Base-by-base conservation (phyloP, 1,140 invertebrate species). In the Nomia melanderi region DNA sequence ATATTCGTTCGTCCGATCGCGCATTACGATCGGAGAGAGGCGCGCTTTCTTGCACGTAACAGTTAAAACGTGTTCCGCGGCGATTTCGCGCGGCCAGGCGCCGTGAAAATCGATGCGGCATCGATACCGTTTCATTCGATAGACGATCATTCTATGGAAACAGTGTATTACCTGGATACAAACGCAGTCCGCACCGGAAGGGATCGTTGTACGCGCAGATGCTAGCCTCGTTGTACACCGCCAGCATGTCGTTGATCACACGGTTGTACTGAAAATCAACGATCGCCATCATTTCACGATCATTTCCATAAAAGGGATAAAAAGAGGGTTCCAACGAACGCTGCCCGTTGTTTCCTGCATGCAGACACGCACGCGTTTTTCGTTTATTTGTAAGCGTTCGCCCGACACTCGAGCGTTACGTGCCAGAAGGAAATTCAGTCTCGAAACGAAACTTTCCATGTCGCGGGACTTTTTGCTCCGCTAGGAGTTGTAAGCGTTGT, bases 181-280 rank as follows among this genome's bases (percentile, higher is more conserved):
- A 91, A 57, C 95, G 94, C 0, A 98, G 92, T 23, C 96, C 96
- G 84, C 97, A 98, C 75, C 95, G 93, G 87, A 96, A 95, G 0
- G 96, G 96, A 86, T 97, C 95, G 86, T 97, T 96, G 90, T 96
- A 96, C 2, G 95, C 96, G 87, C 97, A 98, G 63, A 97, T 95
- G 53, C 95, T 96, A 1, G 97, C 97, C n/a, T 94, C 95, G 86
- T 97, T 97, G 92, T 97, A 98, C 20, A 97, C 95, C 2, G 96
- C 95, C 47, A 97, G 92, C 97, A 98, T 98, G 82, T 97, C 96
- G 86, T 97, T 97, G 73, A 97, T 95, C 23, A 97, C 90, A 23
- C 96, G 94, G 90, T 97, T 97, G 89, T 97, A 97, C 97, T 98
- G 92, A 2, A 93, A 93, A 83, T 83, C 6, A 50, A 50, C 5